Percentiles rank a stretch among this genome's conserved stretches.
Evolutionary conservation across 1,140 invertebrate species (phyloP).

Genomic region (Drepana arcuata): DNA sequence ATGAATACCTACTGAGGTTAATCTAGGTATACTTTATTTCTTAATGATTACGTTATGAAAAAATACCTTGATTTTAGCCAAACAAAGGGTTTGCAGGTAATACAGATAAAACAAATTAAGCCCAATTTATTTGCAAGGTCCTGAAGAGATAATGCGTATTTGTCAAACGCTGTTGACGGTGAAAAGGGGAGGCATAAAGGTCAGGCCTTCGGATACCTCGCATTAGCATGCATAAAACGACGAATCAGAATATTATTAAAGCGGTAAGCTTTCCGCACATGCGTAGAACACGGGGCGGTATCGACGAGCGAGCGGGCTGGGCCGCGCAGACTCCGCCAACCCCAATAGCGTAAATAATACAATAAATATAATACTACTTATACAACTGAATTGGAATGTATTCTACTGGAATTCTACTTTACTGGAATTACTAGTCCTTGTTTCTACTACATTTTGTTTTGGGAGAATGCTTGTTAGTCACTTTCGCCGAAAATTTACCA

Average conservation of each 20-base stretch:
- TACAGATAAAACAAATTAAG: not conserved
- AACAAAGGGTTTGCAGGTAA: not conserved
- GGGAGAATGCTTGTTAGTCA: too few species aligned
- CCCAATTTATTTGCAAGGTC: slow-evolving; percentile 2
- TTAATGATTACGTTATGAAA: too few species aligned
- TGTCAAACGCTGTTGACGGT: slow-evolving; percentile 12
- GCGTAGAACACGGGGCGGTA: slow-evolving; percentile 33
- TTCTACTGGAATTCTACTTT: too few species aligned
- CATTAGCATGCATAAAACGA: slow-evolving; percentile 58
- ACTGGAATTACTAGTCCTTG: too few species aligned
- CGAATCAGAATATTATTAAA: slow-evolving; percentile 56
- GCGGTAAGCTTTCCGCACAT: slow-evolving; percentile 51
- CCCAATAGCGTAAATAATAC: slow-evolving; percentile 50
- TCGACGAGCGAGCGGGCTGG: slow-evolving; percentile 29
- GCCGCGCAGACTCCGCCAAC: slow-evolving; percentile 39
- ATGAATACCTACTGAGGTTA: too few species aligned
- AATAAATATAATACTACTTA: slow-evolving; percentile 62
- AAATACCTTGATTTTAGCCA: too few species aligned
- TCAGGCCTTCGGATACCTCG: slow-evolving; percentile 32
- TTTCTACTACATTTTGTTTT: too few species aligned
- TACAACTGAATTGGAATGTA: slow-evolving; percentile 44
- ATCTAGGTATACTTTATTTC: too few species aligned
- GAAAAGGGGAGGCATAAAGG: slow-evolving; percentile 19
- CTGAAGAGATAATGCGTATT: slow-evolving; percentile 14
- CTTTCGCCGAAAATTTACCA: too few species aligned